Conservation (phyloP, 2,797 vertebrate genomes). For the Micromesistius poutassou region DNA sequence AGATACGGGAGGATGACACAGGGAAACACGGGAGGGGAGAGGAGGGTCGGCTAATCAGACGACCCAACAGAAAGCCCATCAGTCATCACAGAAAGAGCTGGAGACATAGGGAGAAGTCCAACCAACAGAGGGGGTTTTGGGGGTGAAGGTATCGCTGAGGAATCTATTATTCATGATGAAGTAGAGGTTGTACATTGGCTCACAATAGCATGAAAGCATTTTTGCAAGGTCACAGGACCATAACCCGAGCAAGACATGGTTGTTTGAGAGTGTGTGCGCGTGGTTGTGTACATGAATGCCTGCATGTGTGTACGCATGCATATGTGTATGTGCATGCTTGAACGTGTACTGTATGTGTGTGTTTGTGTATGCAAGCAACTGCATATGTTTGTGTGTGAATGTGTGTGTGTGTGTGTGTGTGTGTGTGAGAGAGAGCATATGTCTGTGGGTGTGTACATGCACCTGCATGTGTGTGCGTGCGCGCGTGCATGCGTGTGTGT, state of each 20-base stretch:
- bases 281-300: too few relatives aligned
- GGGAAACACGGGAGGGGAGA: constrained; percentile 42
- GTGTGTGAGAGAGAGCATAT: too few relatives aligned
- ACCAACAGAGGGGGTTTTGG: neutral
- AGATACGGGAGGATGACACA: neutral
- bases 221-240: constrained; percentile 67
- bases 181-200: constrained; percentile 28
- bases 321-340: constrained; percentile 16
- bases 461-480: neutral
- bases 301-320: too few relatives aligned
- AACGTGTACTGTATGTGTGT: constrained; percentile 11
- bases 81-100: neutral
- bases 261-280: too few relatives aligned
- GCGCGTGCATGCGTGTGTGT: too few relatives aligned
- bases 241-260: constrained; percentile 43
- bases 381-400: neutral
- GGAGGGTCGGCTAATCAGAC: constrained; percentile 10
- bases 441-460: too few relatives aligned
- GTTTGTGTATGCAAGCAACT: neutral
- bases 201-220: constrained; percentile 50
- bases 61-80: neutral
- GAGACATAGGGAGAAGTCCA: neutral
- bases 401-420: too few relatives aligned
- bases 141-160: constrained; percentile 43
- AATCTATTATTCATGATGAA: constrained; percentile 55